Conservation (phyloP, 2,888 invertebrate species). For the Protula sp. region DNA sequence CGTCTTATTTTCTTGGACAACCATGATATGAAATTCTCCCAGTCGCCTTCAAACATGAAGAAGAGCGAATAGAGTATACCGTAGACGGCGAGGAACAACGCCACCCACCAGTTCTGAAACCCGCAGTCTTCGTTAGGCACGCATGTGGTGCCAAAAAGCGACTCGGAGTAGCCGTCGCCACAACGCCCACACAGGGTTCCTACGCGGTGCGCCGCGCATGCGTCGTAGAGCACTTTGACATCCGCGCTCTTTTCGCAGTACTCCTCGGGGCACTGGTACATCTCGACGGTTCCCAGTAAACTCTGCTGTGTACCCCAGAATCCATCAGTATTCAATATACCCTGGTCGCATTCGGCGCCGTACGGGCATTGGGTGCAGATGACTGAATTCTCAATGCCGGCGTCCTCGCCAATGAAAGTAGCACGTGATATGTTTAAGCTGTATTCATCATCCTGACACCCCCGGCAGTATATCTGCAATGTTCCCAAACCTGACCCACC, state of each 20-base stretch:
- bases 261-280: slow-evolving; percentile 18
- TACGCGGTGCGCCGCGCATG: slow-evolving; percentile 9
- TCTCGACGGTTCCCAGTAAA: slow-evolving; percentile 2
- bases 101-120: neutral
- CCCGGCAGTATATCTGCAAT: slow-evolving; percentile 7
- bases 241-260: slow-evolving; percentile 9
- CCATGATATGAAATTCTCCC: neutral
- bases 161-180: slow-evolving; percentile 14
- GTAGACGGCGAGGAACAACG: slow-evolving; percentile 4
- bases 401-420: neutral
- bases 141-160: slow-evolving; percentile 15
- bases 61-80: slow-evolving; percentile 17
- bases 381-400: neutral
- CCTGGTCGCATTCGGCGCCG: slow-evolving; percentile 8
- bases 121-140: slow-evolving; percentile 10
- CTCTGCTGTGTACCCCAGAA: slow-evolving; percentile 10
- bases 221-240: neutral
- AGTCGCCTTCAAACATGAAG: slow-evolving; percentile 18
- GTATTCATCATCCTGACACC: slow-evolving; percentile 9
- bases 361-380: slow-evolving; percentile 8
- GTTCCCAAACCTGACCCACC: slow-evolving; percentile 6
- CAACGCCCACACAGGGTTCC: slow-evolving; percentile 20
- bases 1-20: neutral
- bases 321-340: slow-evolving; percentile 8
- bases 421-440: slow-evolving; percentile 3